Evolutionary conservation across 2,888 invertebrate species (phyloP), one percentile per base, ranked within the genome.

Genomic region (Acanthosepion pharaonis): DNA sequence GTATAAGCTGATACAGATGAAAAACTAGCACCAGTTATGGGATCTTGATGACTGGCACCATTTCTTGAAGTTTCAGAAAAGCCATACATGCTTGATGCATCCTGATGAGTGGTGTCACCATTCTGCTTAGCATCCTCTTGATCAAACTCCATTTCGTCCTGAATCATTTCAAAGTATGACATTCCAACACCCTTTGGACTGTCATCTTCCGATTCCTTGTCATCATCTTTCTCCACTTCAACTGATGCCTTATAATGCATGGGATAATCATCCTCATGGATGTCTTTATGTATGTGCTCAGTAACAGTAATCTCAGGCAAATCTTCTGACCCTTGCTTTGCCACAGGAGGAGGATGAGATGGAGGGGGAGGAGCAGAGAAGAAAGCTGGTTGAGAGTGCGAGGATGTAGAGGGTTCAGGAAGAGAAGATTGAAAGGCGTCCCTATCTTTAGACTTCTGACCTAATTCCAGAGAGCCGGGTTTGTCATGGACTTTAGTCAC

Each of bases 241-340:
- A 33, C 53, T 25, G 93, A 51, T 51, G 6, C 94, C 28, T 95
- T 94, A 91, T 93, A 95, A 20, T 94, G 64, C 51, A 95, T 51
- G 28, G 96, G 95, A 94, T 96, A 96, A 94, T 96, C 96, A 93
- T 96, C 96, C 95, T 97, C 96, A 92, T 96, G 96, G 92, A 94
- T 95, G 51, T 95, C 95, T 94, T 96, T 96, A 95, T 97, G 96
- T 97, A 98, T 97, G 96, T 98, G 98, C 98, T 98, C 98, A 15
- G 98, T 98, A 42, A 98, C 98, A 96, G 98, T 98, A 95, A 98
- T 98, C 96, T 98, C 98, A n/a, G 98, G 98, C 95, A 98, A 98
- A 94, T 97, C 97, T 94, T 97, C 96, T 94, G 97, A 96, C n/a
- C 92, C 94, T 48, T 96, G 95, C 42, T 78, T 94, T 28, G 64